phyloP scores from a whole-genome alignment of 37 sponge, comb jelly and placozoan species.

The Dysidea cf. avara region DNA sequence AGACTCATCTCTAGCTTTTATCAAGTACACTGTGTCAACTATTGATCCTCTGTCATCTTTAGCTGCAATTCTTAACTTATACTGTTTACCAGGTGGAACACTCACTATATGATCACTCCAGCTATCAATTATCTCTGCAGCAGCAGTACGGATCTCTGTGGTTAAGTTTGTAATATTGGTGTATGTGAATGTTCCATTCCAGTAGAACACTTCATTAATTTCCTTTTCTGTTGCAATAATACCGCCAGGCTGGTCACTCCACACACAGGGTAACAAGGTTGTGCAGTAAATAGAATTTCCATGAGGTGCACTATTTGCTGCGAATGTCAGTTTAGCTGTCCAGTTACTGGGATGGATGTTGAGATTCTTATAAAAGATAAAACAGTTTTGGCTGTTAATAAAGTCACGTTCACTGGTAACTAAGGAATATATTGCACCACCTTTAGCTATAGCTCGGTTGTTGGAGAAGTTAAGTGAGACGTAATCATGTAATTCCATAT shows the following conservation, averaged over 20 bases:
- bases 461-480: background rate
- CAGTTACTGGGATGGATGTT: background rate
- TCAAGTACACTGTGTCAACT: too few relatives aligned
- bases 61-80: too few relatives aligned
- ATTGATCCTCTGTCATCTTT: too few relatives aligned
- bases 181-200: too few relatives aligned
- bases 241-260: background rate
- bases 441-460: background rate
- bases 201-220: too few relatives aligned
- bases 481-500: background rate
- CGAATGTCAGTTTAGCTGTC: conserved; percentile 4
- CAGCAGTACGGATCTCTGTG: too few relatives aligned
- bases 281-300: conserved; percentile 31
- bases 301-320: background rate
- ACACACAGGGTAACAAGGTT: conserved; percentile 19
- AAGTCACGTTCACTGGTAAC: background rate
- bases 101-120: too few relatives aligned
- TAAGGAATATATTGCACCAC: background rate
- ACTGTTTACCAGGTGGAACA: too few relatives aligned
- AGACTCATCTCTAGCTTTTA: too few relatives aligned
- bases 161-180: too few relatives aligned
- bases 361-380: background rate
- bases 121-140: too few relatives aligned
- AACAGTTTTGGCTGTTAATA: background rate
- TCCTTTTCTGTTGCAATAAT: too few relatives aligned